Base-by-base conservation (phyloP, 2,888 invertebrate genomes). In the Panopea generosa region DNA sequence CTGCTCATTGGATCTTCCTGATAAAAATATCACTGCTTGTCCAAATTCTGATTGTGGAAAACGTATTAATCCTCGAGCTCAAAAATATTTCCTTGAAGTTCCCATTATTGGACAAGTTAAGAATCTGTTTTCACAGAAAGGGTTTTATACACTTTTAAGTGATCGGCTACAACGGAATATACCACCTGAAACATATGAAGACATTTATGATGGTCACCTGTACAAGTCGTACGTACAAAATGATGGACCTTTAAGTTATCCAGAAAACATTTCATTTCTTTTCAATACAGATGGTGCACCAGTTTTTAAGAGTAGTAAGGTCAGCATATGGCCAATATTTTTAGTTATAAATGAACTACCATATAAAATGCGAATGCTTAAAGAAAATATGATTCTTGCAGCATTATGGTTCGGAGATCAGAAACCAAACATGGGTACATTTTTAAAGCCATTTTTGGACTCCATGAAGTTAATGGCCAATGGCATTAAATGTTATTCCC, bases 241-340 rank as follows among this genome's bases (percentile, higher is more conserved):
- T 33, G 20, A 33, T 40, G 73, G 73, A 22, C 56, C 43, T 33
- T 47, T 73, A 11, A 33, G 38, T 18, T 20, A 52, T 16, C 73
- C 69, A 16, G 56, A 73, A 27, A 77, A 77, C 40, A 57, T 77
- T 4, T 73, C 77, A 26, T 77, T 77, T 43, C 43, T 59, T 20
- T 61, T 59, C 26, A 73, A 78, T 33, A 77, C 73, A 20, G 77
- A 77, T 57, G 66, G 77, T 14, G 73, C 69, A 26, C 56, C 69
- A 14, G 61, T 77, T 18, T 73, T 77, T 47, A 77, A 73, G 43
- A 73, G 73, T 26, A 66, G 66, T n/a, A 77, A 67, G 16, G 18
- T 66, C 9, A 69, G 66, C 26, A 53, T 78, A 20, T 78, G 78
- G 78, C 78, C 78, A 20, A 4, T 77, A 7, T 77, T 60, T 50